These are phyloP conservation scores for Pseudorasbora parva DNA, from an alignment of 2,113 vertebrate species.

Conservation along the genomic window DNA sequence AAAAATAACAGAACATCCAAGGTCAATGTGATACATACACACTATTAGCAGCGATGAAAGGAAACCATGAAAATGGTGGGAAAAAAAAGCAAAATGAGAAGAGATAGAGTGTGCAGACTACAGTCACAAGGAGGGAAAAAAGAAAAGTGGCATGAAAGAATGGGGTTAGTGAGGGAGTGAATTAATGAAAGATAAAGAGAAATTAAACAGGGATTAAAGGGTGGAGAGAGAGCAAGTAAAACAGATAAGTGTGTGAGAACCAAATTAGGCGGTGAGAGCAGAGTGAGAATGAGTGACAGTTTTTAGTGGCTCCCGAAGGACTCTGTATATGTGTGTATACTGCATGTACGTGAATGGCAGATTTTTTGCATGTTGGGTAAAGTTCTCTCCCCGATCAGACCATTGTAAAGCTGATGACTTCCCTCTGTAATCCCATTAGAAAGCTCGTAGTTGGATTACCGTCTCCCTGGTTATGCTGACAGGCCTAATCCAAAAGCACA, in stretches of 20 bases:
- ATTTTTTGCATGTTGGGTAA: neutral
- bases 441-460: conserved; percentile 43
- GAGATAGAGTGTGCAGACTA: neutral
- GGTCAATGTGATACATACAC: neutral
- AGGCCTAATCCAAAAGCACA: conserved; percentile 43
- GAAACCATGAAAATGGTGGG: neutral
- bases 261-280: neutral
- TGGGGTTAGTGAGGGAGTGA: neutral
- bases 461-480: conserved; percentile 32
- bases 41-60: neutral
- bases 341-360: neutral
- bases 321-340: neutral
- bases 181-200: neutral
- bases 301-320: neutral
- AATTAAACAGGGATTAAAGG: conserved; percentile 1
- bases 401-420: conserved; percentile 45
- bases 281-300: neutral
- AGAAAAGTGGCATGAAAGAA: neutral
- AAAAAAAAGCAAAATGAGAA: neutral
- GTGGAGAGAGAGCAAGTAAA: neutral
- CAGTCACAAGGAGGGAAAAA: neutral
- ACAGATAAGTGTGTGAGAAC: neutral
- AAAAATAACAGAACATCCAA: neutral
- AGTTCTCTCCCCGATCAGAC: neutral
- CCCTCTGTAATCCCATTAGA: conserved; percentile 50